Evolutionary conservation across 2,888 invertebrate genomes (phyloP), one percentile per base, ranked within the genome.

Genomic region (Eledona agricola): DNA sequence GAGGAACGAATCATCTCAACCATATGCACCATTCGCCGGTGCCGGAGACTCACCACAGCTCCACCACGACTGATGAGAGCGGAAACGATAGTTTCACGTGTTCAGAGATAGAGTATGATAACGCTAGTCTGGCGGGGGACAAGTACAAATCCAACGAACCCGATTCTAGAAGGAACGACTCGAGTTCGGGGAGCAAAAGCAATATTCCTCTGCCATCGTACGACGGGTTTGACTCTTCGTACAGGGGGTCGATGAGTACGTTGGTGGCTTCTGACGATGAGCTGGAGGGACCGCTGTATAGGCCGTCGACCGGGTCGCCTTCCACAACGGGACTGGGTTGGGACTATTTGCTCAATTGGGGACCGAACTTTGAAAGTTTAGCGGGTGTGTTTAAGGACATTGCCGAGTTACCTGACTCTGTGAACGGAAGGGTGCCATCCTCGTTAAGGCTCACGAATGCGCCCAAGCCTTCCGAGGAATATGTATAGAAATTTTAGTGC

Each of bases 21-120:
- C 86, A 88, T 63, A 81, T 88, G 62, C 86, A 86, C 63, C 88
- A 66, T 57, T 87, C 87, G 13, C 87, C 88, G 7, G 87, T 86
- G 22, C 83, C 86, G 10, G 87, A 86, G 64, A 86, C 89, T 63
- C 81, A 84, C 29, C 83, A 89, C 66, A 86, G 90, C 66, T 90
- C 90, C 4, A 89, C 89, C 0, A 90, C 90, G 4, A 91, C 95
- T 4, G 92, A 95, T 66, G 96, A 96, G 73, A 96, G 96, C 76
- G 90, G 89, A 2, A 95, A 96, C 77, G 96, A 97, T 73, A 96
- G 96, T 65, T 97, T 97, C 79, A 97, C 96, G 5, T 97, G 96
- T 78, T 96, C 96, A 0, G 96, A 96, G 79, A 96, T 96, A 72
- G 97, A 97, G 76, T 96, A 95, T 73, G 96, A 96, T 70, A 93